Conservation (phyloP, 2,113 vertebrate species). For the Melospiza melodia region DNA sequence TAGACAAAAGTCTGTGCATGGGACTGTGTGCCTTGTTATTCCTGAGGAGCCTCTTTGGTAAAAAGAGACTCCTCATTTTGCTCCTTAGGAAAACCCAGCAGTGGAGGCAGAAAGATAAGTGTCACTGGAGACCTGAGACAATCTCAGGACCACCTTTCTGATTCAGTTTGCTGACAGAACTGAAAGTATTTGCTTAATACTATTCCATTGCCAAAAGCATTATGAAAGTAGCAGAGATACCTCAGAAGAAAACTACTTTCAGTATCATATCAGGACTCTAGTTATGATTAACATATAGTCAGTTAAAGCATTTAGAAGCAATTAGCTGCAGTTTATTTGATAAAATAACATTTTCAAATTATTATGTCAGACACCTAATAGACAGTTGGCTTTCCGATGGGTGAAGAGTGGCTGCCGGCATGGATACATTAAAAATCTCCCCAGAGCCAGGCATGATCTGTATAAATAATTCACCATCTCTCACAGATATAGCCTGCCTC, state of each 20-base stretch:
- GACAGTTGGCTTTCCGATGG: not conserved
- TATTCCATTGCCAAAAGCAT: not conserved
- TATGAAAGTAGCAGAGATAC: not conserved
- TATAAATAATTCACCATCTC: conserved; percentile 6
- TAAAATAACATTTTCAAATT: conserved; percentile 26
- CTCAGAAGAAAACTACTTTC: not conserved
- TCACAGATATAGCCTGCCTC: not conserved
- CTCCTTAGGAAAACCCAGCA: not conserved
- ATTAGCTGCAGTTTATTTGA: not conserved
- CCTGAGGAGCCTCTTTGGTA: not conserved
- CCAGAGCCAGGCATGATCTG: not conserved
- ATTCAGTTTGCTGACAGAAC: not conserved
- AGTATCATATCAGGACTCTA: not conserved
- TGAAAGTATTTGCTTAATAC: not conserved
- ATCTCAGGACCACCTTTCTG: not conserved
- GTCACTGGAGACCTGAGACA: not conserved
- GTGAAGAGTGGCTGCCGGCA: not conserved
- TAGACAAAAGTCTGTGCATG: not conserved
- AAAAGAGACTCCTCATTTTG: not conserved
- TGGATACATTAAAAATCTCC: not conserved
- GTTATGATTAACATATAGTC: not conserved
- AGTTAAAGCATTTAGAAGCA: conserved; percentile 5
- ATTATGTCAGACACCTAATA: conserved; percentile 8
- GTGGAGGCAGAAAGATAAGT: not conserved
- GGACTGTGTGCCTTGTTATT: not conserved